Base-by-base conservation (phyloP, 2,797 vertebrate species). In the Ctenochaetus hawaiiensis region DNA sequence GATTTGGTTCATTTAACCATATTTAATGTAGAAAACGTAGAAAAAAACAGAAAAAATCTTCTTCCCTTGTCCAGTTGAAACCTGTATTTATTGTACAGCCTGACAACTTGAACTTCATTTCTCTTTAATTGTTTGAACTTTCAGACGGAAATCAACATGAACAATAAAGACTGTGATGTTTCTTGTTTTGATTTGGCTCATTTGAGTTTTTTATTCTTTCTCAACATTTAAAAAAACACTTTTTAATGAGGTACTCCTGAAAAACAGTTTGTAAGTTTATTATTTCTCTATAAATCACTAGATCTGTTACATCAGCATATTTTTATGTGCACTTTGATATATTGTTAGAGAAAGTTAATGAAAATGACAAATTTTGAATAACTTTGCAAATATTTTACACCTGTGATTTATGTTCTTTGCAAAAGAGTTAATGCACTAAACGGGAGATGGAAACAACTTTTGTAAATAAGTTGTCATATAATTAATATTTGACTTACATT, bases 161-260 rank as follows among this genome's bases (percentile, higher is more conserved):
- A 74, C 51, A 93, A 93, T 91, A 93, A 93, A 89, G 54, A 74
- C 69, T 71, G 51, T 60, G 56, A 83, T 85, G 39, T 74, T 58
- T 85, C 80, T 80, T 47, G 34, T 78, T 70, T 84, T 68, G 14
- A 71, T 72, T 72, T 56, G 30, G 12, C n/a, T 77, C 59, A 37
- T 17, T 67, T 20, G 64, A 16, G 26, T 30, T 30, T 54, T 1
- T 75, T 41, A 7, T 72, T 66, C 22, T 43, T 49, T 41, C 5
- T 30, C 9, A 53, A 18, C 12, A 37, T 30, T 30, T 30, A 4
- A 30, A n/a, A n/a, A 30, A 39, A 39, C 10, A 39, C 10, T 39
- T 72, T 26, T 20, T 48, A 34, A 60, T 14, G 23, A 44, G 9
- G 16, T 49, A 1, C 17, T 1, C 11, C 13, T 34, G 37, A 20